Base-by-base conservation (phyloP, 1,140 invertebrate species). In the Pemphigus obesinymphae region DNA sequence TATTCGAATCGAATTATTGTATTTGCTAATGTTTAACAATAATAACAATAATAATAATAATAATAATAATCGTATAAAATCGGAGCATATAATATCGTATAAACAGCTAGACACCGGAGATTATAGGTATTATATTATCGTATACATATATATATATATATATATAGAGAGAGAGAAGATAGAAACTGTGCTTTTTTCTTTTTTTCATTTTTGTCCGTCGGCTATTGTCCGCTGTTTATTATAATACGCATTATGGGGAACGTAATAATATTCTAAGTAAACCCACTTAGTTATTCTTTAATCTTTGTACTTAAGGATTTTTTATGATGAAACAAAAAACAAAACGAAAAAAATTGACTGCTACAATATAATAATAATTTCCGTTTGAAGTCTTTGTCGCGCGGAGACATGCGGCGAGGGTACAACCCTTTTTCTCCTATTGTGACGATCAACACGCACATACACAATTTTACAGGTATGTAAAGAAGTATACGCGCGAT, bases 231-330 rank as follows among this genome's bases (percentile, higher is more conserved):
- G n/a, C n/a, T n/a, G n/a, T n/a, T n/a, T n/a, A n/a, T n/a, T n/a
- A n/a, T n/a, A n/a, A n/a, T n/a, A n/a, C n/a, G n/a, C n/a, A n/a
- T n/a, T n/a, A n/a, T n/a, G 53, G 37, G 40, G 55, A 63, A 80
- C 29, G n/a, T n/a, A n/a, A 45, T 45, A 11, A 29, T 45, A 45
- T 63, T 80, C 34, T 43, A 61, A 63, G 76, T 80, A 80, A 80
- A 80, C 76, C 55, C 53, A 61, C 76, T 80, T 80, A 80, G 76
- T 80, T 80, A 61, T n/a, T n/a, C 55, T 80, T 63, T 61, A 80
- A 61, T 80, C 55, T 80, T 43, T 45, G n/a, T 80, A 20, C 34
- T 29, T 63, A 40, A 61, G 20, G 76, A 55, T 43, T 63, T 43
- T 80, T 80, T n/a, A n/a, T n/a, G n/a, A n/a, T 31, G 37, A 43